These are phyloP conservation scores for Nansenia antarctica DNA, from an alignment of 2,113 vertebrate genomes.

Conservation along the genomic window DNA sequence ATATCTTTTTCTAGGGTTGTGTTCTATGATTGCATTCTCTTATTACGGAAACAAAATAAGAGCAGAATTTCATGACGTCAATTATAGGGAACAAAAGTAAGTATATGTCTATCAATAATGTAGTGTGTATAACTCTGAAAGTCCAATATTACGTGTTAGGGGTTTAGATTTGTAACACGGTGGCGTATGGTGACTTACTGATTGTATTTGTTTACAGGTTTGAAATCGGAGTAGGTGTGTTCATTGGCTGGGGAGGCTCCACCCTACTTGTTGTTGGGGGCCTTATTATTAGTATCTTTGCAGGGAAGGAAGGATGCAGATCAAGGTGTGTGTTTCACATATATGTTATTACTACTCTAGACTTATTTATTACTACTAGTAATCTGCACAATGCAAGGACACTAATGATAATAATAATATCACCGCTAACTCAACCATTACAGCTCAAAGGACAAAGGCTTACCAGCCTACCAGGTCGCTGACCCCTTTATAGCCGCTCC, in stretches of 20 bases:
- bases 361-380: too few relatives aligned
- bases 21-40: conserved; percentile 87
- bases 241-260: conserved; percentile 92
- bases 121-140: too few relatives aligned
- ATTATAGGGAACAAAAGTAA: conserved; percentile 87
- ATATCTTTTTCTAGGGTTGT: conserved; percentile 78
- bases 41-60: conserved; percentile 90
- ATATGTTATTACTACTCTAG: not conserved
- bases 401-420: too few relatives aligned
- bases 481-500: conserved; percentile 34
- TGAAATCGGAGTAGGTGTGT: conserved; percentile 92
- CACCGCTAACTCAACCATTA: conserved; percentile 14
- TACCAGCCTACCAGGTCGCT: conserved; percentile 12
- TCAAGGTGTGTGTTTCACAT: conserved; percentile 54
- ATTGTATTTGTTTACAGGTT: conserved; percentile 75
- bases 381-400: not conserved
- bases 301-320: conserved; percentile 62
- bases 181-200: not conserved
- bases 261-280: conserved; percentile 88
- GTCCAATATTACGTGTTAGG: not conserved
- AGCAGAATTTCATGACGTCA: conserved; percentile 87
- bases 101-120: conserved; percentile 41
- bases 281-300: conserved; percentile 83
- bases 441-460: conserved; percentile 44
- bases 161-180: not conserved